Evolutionary conservation across 1,140 invertebrate genomes (phyloP).

Genomic region (Listronotus oregonensis): DNA sequence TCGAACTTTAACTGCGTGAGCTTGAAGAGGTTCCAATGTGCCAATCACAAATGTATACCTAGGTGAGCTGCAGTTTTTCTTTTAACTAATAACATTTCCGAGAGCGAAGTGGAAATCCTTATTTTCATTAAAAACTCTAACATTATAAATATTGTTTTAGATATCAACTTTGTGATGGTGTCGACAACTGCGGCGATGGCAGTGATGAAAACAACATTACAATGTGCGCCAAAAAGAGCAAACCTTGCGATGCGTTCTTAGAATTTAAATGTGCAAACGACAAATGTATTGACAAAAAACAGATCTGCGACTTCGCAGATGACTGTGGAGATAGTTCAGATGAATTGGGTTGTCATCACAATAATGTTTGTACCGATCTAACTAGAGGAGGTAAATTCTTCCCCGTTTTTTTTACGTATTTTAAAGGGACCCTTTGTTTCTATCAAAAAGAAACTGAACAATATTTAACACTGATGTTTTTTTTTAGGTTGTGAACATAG

Average conservation of each 20-base stretch:
- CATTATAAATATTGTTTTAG: not conserved
- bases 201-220: conserved; percentile 94
- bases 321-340: conserved; percentile 87
- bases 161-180: conserved; percentile 80
- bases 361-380: conserved; percentile 71
- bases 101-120: too few species aligned
- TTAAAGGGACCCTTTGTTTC: too few species aligned
- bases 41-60: conserved; percentile 86
- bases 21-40: conserved; percentile 81
- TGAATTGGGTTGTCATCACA: conserved; percentile 86
- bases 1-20: conserved; percentile 84
- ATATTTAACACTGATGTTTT: not conserved
- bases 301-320: conserved; percentile 83
- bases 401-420: too few species aligned
- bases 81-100: too few species aligned
- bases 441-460: not conserved
- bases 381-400: conserved; percentile 69
- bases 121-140: too few species aligned
- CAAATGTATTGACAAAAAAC: conserved; percentile 79
- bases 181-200: conserved; percentile 92
- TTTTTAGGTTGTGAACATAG: conserved; percentile 79
- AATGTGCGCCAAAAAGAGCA: conserved; percentile 72
- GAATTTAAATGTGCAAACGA: conserved; percentile 92
- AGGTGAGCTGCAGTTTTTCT: conserved; percentile 46
- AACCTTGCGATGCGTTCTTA: conserved; percentile 72